Base-by-base conservation (phyloP, 1,140 invertebrate species). In the Tribolium madens region DNA sequence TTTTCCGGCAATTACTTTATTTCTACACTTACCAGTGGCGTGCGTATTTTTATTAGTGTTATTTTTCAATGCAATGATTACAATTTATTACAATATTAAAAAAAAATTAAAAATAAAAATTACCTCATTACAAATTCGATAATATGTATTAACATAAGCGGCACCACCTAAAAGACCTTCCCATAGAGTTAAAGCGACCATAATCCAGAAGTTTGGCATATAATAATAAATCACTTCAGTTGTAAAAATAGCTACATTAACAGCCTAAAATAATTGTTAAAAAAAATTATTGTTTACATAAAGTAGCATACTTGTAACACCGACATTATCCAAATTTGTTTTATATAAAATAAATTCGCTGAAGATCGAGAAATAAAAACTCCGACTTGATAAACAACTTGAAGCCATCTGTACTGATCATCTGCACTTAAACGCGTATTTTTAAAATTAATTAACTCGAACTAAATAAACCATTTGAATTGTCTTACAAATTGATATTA, bases 111-210 rank as follows among this genome's bases (percentile, higher is more conserved):
- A n/a, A n/a, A n/a, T n/a, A n/a, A 42, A 33, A 36, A 68, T 86
- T 86, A 94, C 93, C 87, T 95, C 92, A 82, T 90, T 89, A 2
- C 91, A 89, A 83, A 97, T 93, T 80, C 87, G 88, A 79, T 93
- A 93, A 82, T 94, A 96, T 1, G 95, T 96, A 82, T 97, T 96
- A 2, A 96, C 95, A 86, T 97, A 97, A 2, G 94, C 92, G n/a
- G 89, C 91, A 13, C 95, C 95, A 48, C 95, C 93, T 3, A 96
- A 84, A 0, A 96, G 85, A n/a, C 94, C 94, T 88, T 96, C 95
- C 91, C 91, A 95, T 5, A 95, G 82, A 13, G 95, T 90, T n/a
- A 95, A 83, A 0, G 83, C 85, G 77, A 96, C 90, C 0, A 94
- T 87, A 42, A 96, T 90, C 90, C 91, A 94, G 78, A 95, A 91